Conservation (phyloP, 2,888 invertebrate species). For the Cerastis leucographa region DNA sequence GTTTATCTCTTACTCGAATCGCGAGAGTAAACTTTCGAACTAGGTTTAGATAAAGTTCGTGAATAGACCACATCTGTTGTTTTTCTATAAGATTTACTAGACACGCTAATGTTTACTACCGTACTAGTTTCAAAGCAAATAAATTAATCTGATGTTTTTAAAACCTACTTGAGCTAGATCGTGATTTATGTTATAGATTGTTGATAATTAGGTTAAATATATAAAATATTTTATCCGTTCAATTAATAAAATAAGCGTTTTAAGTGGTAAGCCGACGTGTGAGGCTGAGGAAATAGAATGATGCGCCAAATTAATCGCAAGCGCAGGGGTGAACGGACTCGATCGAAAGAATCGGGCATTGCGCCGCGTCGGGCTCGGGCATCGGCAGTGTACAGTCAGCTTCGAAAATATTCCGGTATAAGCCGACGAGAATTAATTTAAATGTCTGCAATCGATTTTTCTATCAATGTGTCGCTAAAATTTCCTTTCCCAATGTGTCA, state of each 20-base stretch:
- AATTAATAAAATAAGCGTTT: slow-evolving; percentile 38
- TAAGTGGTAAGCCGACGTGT: slow-evolving; percentile 9
- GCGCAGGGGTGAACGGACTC: slow-evolving; percentile 73
- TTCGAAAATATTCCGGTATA: not conserved
- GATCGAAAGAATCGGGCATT: slow-evolving; percentile 58
- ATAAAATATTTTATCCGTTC: slow-evolving; percentile 16
- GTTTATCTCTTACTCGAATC: slow-evolving; percentile 2
- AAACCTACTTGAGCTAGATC: slow-evolving; percentile 27
- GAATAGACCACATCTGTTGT: slow-evolving; percentile 45
- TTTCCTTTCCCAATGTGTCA: not conserved
- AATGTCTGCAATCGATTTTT: not conserved
- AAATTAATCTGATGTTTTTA: slow-evolving; percentile 46
- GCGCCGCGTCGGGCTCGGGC: slow-evolving; percentile 32
- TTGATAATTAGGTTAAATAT: slow-evolving; percentile 37
- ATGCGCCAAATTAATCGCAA: slow-evolving; percentile 69
- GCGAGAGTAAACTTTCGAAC: slow-evolving; percentile 14
- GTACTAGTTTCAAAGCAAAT: slow-evolving; percentile 41
- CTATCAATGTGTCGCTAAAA: not conserved
- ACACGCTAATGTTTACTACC: slow-evolving; percentile 48
- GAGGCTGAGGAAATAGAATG: slow-evolving; percentile 64
- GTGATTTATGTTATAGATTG: slow-evolving; percentile 43
- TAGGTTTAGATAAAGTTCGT: slow-evolving; percentile 18
- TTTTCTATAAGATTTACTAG: slow-evolving; percentile 48
- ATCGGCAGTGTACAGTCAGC: slow-evolving; percentile 26
- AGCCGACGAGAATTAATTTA: not conserved